A percentile compares a stretch with the other conserved stretches of the same genome.
These are phyloP conservation scores for Gallirallus australis DNA, from an alignment of 2,797 vertebrate species.

Conservation along the genomic window DNA sequence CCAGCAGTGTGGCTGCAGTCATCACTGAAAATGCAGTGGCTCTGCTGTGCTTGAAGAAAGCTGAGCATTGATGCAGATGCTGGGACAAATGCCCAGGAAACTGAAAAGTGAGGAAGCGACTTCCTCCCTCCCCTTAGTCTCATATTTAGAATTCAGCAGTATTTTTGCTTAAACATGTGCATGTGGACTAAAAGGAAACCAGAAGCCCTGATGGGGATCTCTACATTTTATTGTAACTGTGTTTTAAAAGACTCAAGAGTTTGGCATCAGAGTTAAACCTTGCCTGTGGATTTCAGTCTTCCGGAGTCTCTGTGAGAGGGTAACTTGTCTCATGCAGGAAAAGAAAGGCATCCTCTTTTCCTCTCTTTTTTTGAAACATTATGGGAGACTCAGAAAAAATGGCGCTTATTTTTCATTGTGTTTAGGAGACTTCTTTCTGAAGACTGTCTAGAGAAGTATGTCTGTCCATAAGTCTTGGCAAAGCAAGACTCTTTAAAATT, in stretches of 20 bases:
- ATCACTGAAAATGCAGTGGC: conserved; percentile 32
- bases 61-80: conserved; percentile 46
- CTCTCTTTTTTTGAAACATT: neutral
- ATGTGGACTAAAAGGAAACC: neutral
- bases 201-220: neutral
- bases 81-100: conserved; percentile 56
- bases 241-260: neutral
- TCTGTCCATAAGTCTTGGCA: neutral
- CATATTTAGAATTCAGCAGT: conserved; percentile 3
- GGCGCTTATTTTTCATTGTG: neutral
- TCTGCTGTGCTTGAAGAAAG: conserved; percentile 50
- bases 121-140: conserved; percentile 8
- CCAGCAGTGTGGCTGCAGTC: neutral
- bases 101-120: conserved; percentile 53
- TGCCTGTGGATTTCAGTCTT: conserved; percentile 1
- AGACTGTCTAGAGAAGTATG: neutral
- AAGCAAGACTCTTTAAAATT: neutral
- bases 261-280: neutral
- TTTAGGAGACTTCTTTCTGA: neutral
- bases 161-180: neutral
- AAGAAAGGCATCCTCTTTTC: neutral
- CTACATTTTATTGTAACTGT: neutral
- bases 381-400: neutral
- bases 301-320: neutral
- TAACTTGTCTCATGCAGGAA: neutral